A percentile compares a stretch with the other conserved stretches of the same genome.
Conservation (phyloP, 2,113 vertebrate genomes). For the Clarias batrachus region DNA sequence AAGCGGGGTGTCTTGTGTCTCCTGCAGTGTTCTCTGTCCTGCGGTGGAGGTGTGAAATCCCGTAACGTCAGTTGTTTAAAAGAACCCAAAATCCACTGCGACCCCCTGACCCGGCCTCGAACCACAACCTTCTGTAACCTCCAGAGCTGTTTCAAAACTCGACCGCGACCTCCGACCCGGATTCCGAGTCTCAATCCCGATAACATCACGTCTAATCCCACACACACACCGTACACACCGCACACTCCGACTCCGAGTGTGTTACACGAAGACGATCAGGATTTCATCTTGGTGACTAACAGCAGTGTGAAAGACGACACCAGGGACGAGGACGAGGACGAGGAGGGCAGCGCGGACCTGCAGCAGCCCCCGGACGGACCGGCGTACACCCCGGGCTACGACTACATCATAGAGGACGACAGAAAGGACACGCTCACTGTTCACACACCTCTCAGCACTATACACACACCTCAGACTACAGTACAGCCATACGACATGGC, state of each 20-base stretch:
- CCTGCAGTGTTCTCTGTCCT: constrained; percentile 87
- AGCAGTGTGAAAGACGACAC: constrained; percentile 4
- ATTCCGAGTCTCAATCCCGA: neutral
- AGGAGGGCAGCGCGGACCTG: constrained; percentile 61
- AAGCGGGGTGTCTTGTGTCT: neutral
- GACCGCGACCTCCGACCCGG: constrained; percentile 20
- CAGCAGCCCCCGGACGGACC: neutral
- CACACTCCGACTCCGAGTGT: constrained; percentile 50
- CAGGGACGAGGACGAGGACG: neutral
- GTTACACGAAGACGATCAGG: constrained; percentile 54
- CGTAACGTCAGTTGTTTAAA: constrained; percentile 81
- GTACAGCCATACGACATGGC: constrained; percentile 39
- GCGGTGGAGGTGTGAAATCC: constrained; percentile 86
- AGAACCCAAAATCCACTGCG: constrained; percentile 74
- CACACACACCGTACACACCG: constrained; percentile 31
- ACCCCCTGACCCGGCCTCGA: constrained; percentile 81
- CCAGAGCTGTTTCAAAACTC: constrained; percentile 78
- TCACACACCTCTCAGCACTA: constrained; percentile 6
- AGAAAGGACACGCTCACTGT: constrained; percentile 55
- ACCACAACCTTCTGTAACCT: constrained; percentile 87
- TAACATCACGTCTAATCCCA: neutral
- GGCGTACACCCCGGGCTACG: constrained; percentile 63
- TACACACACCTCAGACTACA: constrained; percentile 32
- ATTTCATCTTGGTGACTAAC: constrained; percentile 55
- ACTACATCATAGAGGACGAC: constrained; percentile 66